These are phyloP conservation scores for Blastobasis adustella DNA, from an alignment of 2,888 invertebrate genomes.

Conservation along the genomic window DNA sequence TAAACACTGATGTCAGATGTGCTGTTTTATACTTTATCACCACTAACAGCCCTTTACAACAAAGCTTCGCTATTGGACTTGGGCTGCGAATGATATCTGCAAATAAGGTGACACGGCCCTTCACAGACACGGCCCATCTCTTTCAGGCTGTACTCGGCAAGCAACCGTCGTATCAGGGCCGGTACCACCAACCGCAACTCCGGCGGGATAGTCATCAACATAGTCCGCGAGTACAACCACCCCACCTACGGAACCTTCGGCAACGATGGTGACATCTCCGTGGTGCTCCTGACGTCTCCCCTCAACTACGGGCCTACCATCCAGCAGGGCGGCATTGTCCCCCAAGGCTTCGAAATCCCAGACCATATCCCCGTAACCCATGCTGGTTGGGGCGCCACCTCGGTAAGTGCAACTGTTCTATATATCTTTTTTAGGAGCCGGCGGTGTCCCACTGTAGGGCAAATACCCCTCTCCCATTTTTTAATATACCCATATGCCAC, in stretches of 20 bases:
- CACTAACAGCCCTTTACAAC: no score
- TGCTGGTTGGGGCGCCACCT: constrained; percentile 28
- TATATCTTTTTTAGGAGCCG: no score
- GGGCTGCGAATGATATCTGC: no score
- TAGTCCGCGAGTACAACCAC: constrained; percentile 21
- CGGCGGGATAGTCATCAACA: constrained; percentile 27
- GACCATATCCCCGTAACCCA: constrained; percentile 20
- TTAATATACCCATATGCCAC: not conserved
- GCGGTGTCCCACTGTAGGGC: no score
- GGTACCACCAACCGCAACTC: constrained; percentile 35
- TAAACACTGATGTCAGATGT: no score
- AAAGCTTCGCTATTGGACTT: no score
- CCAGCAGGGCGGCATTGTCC: constrained; percentile 15
- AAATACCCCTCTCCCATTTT: no score
- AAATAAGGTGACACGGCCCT: no score
- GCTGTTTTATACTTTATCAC: no score
- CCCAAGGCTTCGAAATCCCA: constrained; percentile 15
- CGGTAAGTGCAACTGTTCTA: constrained; percentile 16
- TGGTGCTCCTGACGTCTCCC: constrained; percentile 26
- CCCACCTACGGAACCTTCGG: constrained; percentile 15
- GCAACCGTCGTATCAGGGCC: constrained; percentile 36
- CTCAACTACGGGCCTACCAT: constrained; percentile 16
- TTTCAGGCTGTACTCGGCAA: constrained; percentile 21
- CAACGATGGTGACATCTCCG: constrained; percentile 31
- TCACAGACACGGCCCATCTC: no score